These are phyloP conservation scores for Troglohyphantes excavatus DNA, from an alignment of 2,888 invertebrate species.

Conservation along the genomic window DNA sequence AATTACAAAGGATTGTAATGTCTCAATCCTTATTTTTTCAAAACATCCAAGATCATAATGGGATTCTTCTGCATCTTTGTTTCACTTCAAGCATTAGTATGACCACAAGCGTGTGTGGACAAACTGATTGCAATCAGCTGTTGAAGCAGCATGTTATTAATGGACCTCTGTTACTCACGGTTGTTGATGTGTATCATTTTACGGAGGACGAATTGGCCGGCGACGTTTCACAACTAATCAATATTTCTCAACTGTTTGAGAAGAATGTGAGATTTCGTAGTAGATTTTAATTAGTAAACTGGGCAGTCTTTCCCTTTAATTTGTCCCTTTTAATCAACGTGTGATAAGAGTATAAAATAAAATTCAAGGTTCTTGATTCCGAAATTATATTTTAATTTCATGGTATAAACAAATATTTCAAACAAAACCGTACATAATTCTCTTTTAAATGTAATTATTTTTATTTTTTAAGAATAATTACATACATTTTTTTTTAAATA, in stretches of 20 bases:
- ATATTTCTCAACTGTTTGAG: not conserved
- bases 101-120: not conserved
- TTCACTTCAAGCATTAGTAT: not conserved
- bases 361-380: conserved; percentile 26
- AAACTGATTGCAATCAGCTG: not conserved
- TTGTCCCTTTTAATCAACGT: conserved; percentile 16
- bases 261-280: not conserved
- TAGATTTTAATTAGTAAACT: conserved; percentile 29
- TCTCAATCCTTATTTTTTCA: too few relatives aligned
- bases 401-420: not conserved
- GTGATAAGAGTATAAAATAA: conserved; percentile 22
- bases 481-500: too few relatives aligned
- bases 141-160: not conserved
- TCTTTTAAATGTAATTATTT: too few relatives aligned
- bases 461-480: too few relatives aligned
- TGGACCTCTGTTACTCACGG: not conserved
- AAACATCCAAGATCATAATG: too few relatives aligned
- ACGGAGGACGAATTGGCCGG: not conserved
- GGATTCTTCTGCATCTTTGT: too few relatives aligned
- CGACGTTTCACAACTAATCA: not conserved
- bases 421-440: not conserved
- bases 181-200: not conserved
- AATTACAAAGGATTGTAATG: too few relatives aligned
- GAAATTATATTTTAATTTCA: not conserved
- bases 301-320: conserved; percentile 3